Conservation (phyloP, 2,797 vertebrate species). For the Oreochromis mossambicus region DNA sequence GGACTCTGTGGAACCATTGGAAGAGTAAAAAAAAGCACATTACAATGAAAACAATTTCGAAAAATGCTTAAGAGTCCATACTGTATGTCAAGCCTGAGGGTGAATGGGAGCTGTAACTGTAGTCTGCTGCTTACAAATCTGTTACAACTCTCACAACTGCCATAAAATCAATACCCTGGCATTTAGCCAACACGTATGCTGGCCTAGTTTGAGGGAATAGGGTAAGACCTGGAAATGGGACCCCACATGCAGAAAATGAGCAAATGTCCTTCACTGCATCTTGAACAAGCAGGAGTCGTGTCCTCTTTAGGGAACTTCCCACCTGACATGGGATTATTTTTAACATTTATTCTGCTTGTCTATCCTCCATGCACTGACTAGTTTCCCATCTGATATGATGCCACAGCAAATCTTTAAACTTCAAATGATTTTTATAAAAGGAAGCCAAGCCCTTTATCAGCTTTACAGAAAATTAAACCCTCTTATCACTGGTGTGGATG, state of each 20-base stretch:
- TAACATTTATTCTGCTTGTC: not conserved
- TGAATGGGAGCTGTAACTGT: slow-evolving; percentile 4
- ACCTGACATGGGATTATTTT: not conserved
- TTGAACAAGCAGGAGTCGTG: not conserved
- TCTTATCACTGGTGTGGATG: not conserved
- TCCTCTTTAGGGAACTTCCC: not conserved
- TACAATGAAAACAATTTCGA: not conserved
- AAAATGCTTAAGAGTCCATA: not conserved
- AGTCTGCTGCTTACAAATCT: slow-evolving; percentile 21
- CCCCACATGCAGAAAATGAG: not conserved
- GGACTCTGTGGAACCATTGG: not conserved
- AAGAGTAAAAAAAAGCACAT: not conserved
- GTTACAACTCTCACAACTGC: slow-evolving; percentile 34
- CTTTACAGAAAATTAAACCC: not conserved
- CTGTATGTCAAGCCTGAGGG: not conserved
- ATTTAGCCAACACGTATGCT: slow-evolving; percentile 13
- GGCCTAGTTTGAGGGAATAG: not conserved
- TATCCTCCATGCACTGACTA: not conserved
- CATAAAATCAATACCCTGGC: slow-evolving; percentile 51
- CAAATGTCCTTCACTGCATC: not conserved
- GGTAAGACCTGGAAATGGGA: slow-evolving; percentile 6
- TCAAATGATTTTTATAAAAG: not conserved
- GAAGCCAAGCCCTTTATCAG: not conserved
- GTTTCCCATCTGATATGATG: not conserved
- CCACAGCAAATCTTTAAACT: not conserved